phyloP scores from a whole-genome alignment of 2,888 invertebrate genomes.

The Rhorus exstirpatorius region DNA sequence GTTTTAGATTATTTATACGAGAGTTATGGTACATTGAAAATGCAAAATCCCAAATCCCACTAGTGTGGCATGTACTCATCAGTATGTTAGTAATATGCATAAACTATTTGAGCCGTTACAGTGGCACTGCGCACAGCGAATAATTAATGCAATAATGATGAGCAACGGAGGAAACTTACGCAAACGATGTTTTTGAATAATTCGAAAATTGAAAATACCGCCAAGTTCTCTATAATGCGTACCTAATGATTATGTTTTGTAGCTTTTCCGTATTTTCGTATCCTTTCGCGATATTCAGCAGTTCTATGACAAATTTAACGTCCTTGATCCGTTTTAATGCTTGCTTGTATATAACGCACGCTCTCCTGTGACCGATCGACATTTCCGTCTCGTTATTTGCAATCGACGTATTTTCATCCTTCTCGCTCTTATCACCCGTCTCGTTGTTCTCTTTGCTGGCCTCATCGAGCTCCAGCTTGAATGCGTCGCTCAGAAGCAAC shows the following conservation, averaged over 20 bases:
- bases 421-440: constrained; percentile 18
- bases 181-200: too few relatives aligned
- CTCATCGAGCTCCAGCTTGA: constrained; percentile 83
- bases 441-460: constrained; percentile 57
- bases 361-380: constrained; percentile 86
- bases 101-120: too few relatives aligned
- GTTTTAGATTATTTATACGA: too few relatives aligned
- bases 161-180: too few relatives aligned
- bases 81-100: too few relatives aligned
- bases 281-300: constrained; percentile 88
- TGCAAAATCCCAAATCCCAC: too few relatives aligned
- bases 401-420: constrained; percentile 29
- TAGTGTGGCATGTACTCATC: too few relatives aligned
- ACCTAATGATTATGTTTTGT: constrained; percentile 86
- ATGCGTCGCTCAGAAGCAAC: constrained; percentile 90
- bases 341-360: constrained; percentile 89
- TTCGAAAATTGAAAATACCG: too few relatives aligned
- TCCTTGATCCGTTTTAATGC: constrained; percentile 88
- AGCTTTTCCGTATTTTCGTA: constrained; percentile 88
- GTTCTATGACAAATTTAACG: constrained; percentile 88
- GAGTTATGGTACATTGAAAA: too few relatives aligned
- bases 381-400: constrained; percentile 67
- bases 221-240: not conserved
- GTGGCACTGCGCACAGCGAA: too few relatives aligned
- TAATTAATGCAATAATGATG: too few relatives aligned